Conservation (phyloP, 2,888 invertebrate genomes). For the Eupithecia abbreviata region DNA sequence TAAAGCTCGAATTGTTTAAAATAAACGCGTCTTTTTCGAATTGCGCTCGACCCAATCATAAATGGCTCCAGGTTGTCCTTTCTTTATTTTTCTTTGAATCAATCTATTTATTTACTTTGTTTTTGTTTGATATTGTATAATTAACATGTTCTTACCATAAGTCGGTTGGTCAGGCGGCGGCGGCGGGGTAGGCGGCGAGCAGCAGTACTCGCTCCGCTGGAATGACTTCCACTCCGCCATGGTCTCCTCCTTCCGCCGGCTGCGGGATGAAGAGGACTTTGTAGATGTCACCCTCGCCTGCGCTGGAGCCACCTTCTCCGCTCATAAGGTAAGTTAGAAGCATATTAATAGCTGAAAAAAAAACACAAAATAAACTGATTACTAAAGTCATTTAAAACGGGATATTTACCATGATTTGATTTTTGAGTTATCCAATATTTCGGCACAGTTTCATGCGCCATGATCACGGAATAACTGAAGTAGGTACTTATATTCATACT, state of each 20-base stretch:
- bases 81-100: constrained; percentile 18
- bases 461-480: no score
- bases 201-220: constrained; percentile 97
- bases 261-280: constrained; percentile 95
- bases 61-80: not conserved
- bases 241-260: constrained; percentile 93
- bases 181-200: constrained; percentile 83
- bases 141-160: constrained; percentile 41
- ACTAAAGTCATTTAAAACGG: no score
- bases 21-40: not conserved
- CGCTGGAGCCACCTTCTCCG: constrained; percentile 94
- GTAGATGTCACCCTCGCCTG: constrained; percentile 96
- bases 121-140: constrained; percentile 10
- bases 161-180: constrained; percentile 67
- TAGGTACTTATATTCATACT: no score
- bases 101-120: not conserved
- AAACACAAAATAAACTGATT: not conserved
- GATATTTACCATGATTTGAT: no score
- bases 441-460: no score
- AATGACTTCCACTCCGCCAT: constrained; percentile 97
- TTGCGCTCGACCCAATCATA: not conserved
- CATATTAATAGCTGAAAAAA: not conserved
- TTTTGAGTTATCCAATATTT: no score
- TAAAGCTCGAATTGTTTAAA: not conserved
- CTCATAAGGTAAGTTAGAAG: constrained; percentile 87